Conservation (phyloP, 2,888 invertebrate species). For the Nemotelus nigrinus region DNA sequence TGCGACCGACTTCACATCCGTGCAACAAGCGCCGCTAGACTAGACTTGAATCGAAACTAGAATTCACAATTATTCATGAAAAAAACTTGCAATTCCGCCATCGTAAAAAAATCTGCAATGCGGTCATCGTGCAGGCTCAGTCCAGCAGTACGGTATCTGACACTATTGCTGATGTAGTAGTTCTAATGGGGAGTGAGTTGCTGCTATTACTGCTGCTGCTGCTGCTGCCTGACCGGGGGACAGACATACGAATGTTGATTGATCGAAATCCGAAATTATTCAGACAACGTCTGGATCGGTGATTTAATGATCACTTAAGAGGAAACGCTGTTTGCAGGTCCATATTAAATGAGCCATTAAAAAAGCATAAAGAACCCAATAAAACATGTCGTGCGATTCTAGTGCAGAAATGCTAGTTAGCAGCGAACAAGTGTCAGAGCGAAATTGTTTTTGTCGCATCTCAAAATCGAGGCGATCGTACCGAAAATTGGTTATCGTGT, state of each 20-base stretch:
- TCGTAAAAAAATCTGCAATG: slow-evolving; percentile 10
- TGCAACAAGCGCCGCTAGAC: slow-evolving; percentile 14
- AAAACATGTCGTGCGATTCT: background rate
- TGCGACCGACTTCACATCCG: background rate
- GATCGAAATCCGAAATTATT: slow-evolving; percentile 42
- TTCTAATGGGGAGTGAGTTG: no score
- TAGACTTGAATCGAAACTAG: slow-evolving; percentile 17
- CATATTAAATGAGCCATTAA: slow-evolving; percentile 24
- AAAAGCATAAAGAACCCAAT: slow-evolving; percentile 17
- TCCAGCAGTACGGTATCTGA: background rate
- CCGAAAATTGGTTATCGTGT: slow-evolving; percentile 7
- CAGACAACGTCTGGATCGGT: slow-evolving; percentile 41
- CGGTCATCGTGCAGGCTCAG: slow-evolving; percentile 25
- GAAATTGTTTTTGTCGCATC: slow-evolving; percentile 2
- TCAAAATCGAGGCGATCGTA: no score
- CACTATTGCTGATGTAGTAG: background rate
- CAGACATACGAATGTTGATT: slow-evolving; percentile 15
- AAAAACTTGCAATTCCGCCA: slow-evolving; percentile 13
- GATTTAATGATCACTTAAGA: slow-evolving; percentile 43
- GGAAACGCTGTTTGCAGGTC: slow-evolving; percentile 39
- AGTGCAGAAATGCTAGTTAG: slow-evolving; percentile 35
- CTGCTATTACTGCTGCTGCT: no score
- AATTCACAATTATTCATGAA: slow-evolving; percentile 25
- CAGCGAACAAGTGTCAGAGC: slow-evolving; percentile 22
- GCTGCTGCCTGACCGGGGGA: no score